These are phyloP conservation scores for Hippocampus kuda DNA, from an alignment of 2,797 vertebrate species.

Conservation along the genomic window DNA sequence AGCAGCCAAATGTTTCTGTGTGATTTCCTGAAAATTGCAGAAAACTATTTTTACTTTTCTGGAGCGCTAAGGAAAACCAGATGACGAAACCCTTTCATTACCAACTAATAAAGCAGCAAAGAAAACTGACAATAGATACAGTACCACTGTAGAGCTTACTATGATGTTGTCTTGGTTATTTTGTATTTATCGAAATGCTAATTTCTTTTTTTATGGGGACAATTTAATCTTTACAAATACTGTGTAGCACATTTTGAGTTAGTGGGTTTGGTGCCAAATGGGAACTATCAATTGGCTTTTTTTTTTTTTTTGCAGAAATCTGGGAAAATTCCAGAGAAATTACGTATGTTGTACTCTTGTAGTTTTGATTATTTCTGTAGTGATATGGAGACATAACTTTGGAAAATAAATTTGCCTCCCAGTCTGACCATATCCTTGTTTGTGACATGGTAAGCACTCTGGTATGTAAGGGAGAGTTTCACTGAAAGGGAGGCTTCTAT, in stretches of 20 bases:
- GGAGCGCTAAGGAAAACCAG: neutral
- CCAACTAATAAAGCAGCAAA: constrained; percentile 32
- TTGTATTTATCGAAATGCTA: neutral
- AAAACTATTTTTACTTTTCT: too few species aligned
- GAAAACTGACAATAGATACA: neutral
- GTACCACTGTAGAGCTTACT: neutral
- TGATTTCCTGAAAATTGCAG: too few species aligned
- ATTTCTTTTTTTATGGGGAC: neutral
- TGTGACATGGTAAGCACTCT: constrained; percentile 43
- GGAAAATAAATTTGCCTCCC: constrained; percentile 43
- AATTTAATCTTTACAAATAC: neutral
- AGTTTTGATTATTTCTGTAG: constrained; percentile 16
- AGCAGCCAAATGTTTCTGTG: too few species aligned
- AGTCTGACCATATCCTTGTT: constrained; percentile 35
- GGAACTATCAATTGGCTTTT: neutral
- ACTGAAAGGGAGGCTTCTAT: constrained; percentile 34
- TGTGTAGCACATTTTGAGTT: neutral
- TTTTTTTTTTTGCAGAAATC: too few species aligned
- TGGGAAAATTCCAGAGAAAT: too few species aligned
- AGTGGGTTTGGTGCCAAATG: neutral
- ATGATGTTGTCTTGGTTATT: neutral
- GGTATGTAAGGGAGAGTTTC: constrained; percentile 52
- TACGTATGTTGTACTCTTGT: constrained; percentile 2
- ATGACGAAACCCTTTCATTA: constrained; percentile 49
- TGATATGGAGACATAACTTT: constrained; percentile 27